Evolutionary conservation across 2,113 vertebrate genomes (phyloP).

Genomic region (Castor canadensis): DNA sequence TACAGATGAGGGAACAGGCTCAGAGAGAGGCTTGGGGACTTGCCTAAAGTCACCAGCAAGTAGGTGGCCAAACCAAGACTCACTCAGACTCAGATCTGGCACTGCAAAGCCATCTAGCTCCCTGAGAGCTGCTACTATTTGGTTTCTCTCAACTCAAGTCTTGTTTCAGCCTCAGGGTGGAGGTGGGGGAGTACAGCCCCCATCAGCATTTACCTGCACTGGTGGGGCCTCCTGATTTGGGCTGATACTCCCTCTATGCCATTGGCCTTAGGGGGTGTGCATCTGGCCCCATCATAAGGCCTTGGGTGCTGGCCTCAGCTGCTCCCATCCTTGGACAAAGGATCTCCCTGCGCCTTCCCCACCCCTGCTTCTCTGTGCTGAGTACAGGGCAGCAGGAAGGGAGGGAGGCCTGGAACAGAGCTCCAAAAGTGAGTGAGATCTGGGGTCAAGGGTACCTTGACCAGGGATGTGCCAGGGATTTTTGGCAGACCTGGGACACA

Average conservation of each 20-base stretch:
- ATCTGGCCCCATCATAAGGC: not conserved
- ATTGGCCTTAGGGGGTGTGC: not conserved
- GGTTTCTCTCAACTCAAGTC: not conserved
- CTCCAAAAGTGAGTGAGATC: fast-evolving
- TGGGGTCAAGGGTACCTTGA: not conserved
- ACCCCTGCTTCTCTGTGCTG: not conserved
- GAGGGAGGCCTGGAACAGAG: not conserved
- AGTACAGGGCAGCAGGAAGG: not conserved
- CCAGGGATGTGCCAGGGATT: fast-evolving
- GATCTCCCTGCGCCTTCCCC: not conserved
- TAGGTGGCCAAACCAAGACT: not conserved
- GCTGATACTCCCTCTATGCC: fast-evolving
- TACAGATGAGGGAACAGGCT: not conserved
- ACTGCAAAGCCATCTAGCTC: not conserved
- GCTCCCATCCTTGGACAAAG: not conserved
- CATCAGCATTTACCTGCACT: fast-evolving
- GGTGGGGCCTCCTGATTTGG: fast-evolving
- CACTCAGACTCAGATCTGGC: not conserved
- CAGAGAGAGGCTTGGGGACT: not conserved
- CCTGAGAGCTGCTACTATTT: not conserved
- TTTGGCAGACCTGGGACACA: fast-evolving
- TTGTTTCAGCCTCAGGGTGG: too few species aligned
- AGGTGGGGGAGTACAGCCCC: fast-evolving
- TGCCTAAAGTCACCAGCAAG: not conserved
- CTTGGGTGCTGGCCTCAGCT: not conserved